Evolutionary conservation across 1,140 invertebrate genomes (phyloP).

Genomic region (Philotrypesis tridentata): DNA sequence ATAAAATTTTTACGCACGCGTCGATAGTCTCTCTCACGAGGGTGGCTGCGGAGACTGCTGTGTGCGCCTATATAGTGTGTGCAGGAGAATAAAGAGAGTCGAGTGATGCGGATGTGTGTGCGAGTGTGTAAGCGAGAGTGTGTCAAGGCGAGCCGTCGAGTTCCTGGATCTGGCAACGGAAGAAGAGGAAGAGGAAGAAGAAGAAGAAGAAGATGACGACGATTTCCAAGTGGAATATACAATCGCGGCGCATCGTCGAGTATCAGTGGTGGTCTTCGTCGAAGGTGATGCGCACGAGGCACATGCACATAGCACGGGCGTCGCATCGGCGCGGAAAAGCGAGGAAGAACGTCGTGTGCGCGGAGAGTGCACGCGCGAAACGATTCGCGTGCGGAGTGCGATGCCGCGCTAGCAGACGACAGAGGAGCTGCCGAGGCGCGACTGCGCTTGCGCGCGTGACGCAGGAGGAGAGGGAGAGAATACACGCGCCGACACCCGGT

Average conservation of each 20-base stretch:
- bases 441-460: neutral
- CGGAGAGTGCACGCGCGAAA: neutral
- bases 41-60: neutral
- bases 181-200: neutral
- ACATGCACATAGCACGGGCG: too few relatives aligned
- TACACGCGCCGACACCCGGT: slow-evolving; percentile 15
- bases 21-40: neutral
- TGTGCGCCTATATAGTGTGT: neutral
- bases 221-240: neutral
- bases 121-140: neutral
- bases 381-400: neutral
- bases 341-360: neutral
- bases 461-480: neutral
- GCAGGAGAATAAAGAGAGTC: neutral
- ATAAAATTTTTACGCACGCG: slow-evolving; percentile 3
- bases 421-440: neutral
- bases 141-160: neutral
- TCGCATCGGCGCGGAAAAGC: too few relatives aligned
- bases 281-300: neutral
- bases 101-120: too few relatives aligned
- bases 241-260: neutral
- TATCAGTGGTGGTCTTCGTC: neutral
- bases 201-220: neutral
- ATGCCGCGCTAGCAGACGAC: slow-evolving; percentile 8
- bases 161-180: neutral